These are phyloP conservation scores for Montifringilla adamsi DNA, from an alignment of 2,113 vertebrate species.

Conservation along the genomic window DNA sequence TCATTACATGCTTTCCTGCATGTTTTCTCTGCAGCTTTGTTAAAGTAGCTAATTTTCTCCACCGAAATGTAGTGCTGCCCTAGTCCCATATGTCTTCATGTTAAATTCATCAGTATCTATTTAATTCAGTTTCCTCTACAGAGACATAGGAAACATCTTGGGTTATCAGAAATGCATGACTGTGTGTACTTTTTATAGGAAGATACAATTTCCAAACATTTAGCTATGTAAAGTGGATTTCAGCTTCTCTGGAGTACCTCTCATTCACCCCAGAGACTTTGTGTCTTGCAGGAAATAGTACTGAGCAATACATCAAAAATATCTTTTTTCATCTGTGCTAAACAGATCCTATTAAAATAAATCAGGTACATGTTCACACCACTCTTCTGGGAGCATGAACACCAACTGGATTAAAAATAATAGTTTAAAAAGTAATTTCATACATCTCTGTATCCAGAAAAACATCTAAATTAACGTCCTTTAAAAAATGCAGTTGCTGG, in stretches of 20 bases:
- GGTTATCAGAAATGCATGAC: not conserved
- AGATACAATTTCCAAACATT: not conserved
- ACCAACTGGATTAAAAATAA: not conserved
- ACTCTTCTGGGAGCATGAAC: not conserved
- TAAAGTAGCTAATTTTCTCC: not conserved
- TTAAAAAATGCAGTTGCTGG: not conserved
- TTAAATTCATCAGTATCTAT: not conserved
- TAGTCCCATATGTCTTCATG: not conserved
- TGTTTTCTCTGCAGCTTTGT: not conserved
- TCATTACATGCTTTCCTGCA: not conserved
- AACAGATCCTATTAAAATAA: not conserved
- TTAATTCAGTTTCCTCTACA: not conserved
- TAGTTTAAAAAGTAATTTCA: not conserved
- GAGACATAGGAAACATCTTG: not conserved
- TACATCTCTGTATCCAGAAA: not conserved
- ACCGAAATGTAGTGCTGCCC: not conserved
- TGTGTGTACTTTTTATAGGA: not conserved
- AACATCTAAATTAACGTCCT: not conserved
- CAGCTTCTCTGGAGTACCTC: not conserved
- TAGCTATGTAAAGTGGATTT: slow-evolving; percentile 11
- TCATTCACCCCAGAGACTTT: not conserved
- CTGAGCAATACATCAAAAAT: not conserved
- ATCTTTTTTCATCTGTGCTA: not conserved
- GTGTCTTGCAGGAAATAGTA: not conserved
- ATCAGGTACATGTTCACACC: not conserved